phyloP scores from a whole-genome alignment of 2,888 invertebrate species.

The Rhagophthalmus giganteus region DNA sequence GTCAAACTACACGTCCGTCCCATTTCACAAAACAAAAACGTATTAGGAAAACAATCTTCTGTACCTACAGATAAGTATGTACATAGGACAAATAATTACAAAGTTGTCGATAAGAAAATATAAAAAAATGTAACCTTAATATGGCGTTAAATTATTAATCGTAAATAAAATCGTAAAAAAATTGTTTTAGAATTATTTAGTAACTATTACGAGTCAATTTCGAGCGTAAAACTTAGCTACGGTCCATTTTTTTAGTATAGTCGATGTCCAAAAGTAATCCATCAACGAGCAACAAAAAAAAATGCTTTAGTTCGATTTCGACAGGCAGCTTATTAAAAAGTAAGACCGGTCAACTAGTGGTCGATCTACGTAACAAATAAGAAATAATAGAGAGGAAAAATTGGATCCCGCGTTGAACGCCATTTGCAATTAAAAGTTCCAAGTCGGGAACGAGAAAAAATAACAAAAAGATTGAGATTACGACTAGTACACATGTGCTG shows the following conservation, averaged over 20 bases:
- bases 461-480: slow-evolving; percentile 34
- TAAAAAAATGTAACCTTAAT: not conserved
- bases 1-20: no score
- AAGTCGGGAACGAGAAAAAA: slow-evolving; percentile 15
- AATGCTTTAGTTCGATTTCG: not conserved
- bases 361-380: slow-evolving; percentile 20
- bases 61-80: no score
- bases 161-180: not conserved
- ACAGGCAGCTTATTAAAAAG: not conserved
- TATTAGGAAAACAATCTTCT: no score
- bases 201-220: not conserved
- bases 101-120: no score
- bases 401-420: slow-evolving; percentile 33
- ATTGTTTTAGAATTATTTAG: not conserved
- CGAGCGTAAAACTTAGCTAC: not conserved
- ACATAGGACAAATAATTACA: no score
- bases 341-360: not conserved
- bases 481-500: slow-evolving; percentile 36
- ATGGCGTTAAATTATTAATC: not conserved
- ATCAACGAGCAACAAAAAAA: not conserved
- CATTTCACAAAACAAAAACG: no score
- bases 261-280: not conserved
- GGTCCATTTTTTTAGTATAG: not conserved
- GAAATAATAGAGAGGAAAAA: slow-evolving; percentile 22
- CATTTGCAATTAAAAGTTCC: slow-evolving; percentile 36